A percentile compares a stretch with the other conserved stretches of the same genome.
These are phyloP conservation scores for Chelonus formosanus DNA, from an alignment of 2,888 invertebrate species.

Conservation along the genomic window DNA sequence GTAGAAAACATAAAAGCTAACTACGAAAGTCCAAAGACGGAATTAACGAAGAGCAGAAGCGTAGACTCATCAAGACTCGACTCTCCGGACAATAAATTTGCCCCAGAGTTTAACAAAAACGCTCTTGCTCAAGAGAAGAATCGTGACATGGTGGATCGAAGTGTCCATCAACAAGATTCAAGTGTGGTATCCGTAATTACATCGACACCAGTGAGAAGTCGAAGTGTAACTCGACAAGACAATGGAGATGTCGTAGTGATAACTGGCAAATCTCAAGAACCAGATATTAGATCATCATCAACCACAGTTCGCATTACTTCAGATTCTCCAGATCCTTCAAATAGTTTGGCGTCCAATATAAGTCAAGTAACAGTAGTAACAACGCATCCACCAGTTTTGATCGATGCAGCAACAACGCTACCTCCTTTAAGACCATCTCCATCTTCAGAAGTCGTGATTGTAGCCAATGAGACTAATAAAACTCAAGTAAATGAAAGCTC, in stretches of 20 bases:
- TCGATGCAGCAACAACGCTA: constrained; percentile 76
- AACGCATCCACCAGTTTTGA: constrained; percentile 80
- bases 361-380: constrained; percentile 86
- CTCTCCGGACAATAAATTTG: constrained; percentile 54
- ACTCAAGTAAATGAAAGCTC: constrained; percentile 75
- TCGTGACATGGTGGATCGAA: constrained; percentile 47
- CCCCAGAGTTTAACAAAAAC: constrained; percentile 38
- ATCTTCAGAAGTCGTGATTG: constrained; percentile 80
- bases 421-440: constrained; percentile 74
- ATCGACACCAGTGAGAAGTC: constrained; percentile 58
- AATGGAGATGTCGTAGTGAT: constrained; percentile 61
- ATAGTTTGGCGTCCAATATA: constrained; percentile 78
- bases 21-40: constrained; percentile 43
- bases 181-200: constrained; percentile 60
- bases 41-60: constrained; percentile 53
- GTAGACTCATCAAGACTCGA: constrained; percentile 57
- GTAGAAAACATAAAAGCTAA: constrained; percentile 54
- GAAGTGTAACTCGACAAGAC: constrained; percentile 51
- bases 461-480: constrained; percentile 80
- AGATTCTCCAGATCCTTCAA: constrained; percentile 71
- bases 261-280: constrained; percentile 51
- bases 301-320: constrained; percentile 67
- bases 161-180: constrained; percentile 46
- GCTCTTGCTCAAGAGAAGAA: constrained; percentile 14
- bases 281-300: constrained; percentile 59